Evolutionary conservation across 1,140 invertebrate species (phyloP).

Genomic region (Achatina immaculata): DNA sequence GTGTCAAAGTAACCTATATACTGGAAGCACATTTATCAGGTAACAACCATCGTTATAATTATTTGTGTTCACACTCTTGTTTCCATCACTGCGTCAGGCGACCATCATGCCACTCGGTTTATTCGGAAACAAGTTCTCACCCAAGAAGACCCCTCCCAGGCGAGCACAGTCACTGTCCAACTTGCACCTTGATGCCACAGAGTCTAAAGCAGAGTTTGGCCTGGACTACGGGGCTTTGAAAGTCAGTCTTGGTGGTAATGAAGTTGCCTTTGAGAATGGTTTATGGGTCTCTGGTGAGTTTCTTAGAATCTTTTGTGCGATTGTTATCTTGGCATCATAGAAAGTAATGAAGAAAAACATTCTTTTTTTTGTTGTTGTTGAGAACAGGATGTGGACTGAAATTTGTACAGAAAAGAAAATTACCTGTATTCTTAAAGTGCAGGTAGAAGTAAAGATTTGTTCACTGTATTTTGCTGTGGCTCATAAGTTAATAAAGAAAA

Average conservation of each 20-base stretch:
- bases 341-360: too few species aligned
- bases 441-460: too few species aligned
- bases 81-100: too few species aligned
- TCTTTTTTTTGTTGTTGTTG: not conserved
- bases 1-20: too few species aligned
- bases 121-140: constrained; percentile 70
- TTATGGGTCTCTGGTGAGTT: constrained; percentile 66
- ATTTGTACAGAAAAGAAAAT: too few species aligned
- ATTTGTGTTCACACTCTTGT: too few species aligned
- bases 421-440: too few species aligned
- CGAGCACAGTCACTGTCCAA: constrained; percentile 69
- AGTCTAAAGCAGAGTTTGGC: constrained; percentile 65
- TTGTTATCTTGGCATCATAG: not conserved
- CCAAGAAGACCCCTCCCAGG: constrained; percentile 69
- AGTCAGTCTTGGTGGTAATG: constrained; percentile 65
- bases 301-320: not conserved
- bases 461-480: too few species aligned
- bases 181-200: constrained; percentile 64
- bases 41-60: too few species aligned
- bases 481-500: too few species aligned
- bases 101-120: constrained; percentile 57
- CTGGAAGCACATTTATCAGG: too few species aligned
- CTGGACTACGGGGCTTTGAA: constrained; percentile 66
- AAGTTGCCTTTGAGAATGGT: constrained; percentile 69
- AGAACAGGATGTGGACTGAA: too few species aligned